phyloP scores from a whole-genome alignment of 2,797 vertebrate genomes.

The Molossus alvarezi region DNA sequence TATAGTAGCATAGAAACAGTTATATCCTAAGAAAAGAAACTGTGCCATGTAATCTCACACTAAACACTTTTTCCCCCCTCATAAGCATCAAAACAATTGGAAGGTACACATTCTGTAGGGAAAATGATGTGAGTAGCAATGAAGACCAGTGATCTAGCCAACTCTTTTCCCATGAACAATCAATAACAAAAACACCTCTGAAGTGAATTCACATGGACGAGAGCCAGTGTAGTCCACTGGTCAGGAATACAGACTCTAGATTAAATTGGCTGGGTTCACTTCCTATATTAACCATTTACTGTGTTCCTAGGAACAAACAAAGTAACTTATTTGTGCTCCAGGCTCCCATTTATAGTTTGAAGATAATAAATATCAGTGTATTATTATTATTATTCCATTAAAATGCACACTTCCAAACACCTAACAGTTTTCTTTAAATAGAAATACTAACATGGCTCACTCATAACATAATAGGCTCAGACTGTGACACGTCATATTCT shows the following conservation, averaged over 20 bases:
- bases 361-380: not conserved
- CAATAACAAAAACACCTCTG: not conserved
- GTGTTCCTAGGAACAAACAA: not conserved
- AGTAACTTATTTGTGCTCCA: not conserved
- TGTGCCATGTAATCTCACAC: not conserved
- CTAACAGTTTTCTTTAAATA: not conserved
- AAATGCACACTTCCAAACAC: not conserved
- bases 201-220: not conserved
- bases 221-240: not conserved
- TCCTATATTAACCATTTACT: not conserved
- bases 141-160: not conserved
- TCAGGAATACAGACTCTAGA: not conserved
- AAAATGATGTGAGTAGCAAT: not conserved
- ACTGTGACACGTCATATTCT: not conserved
- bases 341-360: not conserved
- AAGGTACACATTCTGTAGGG: not conserved
- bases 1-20: not conserved
- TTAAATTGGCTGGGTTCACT: not conserved
- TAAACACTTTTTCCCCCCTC: not conserved
- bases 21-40: not conserved
- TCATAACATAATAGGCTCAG: not conserved
- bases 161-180: not conserved
- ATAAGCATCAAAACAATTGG: not conserved
- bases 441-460: not conserved
- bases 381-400: not conserved